Evolutionary conservation across 1,140 invertebrate genomes (phyloP).

Genomic region (Leptopilina boulardi): DNA sequence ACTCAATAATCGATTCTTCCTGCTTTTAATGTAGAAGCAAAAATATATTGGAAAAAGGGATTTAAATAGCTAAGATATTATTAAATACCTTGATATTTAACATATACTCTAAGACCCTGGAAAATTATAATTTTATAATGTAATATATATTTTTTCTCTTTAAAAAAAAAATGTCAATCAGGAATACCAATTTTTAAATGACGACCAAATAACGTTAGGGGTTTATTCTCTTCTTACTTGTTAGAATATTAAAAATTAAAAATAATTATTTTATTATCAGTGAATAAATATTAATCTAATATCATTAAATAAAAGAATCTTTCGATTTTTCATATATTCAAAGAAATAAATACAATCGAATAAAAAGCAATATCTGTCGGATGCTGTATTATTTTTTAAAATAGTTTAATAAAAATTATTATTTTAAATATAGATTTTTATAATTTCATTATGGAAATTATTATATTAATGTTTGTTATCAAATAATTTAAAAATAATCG

Average conservation of each 20-base stretch:
- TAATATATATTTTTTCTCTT: not conserved
- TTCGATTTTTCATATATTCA: no score
- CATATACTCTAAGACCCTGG: not conserved
- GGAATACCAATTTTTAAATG: constrained; percentile 19
- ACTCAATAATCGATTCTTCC: constrained; percentile 14
- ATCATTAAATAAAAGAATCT: no score
- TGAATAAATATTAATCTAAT: not conserved
- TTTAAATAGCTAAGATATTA: not conserved
- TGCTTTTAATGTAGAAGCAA: not conserved
- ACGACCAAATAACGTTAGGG: not conserved
- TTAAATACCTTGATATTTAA: not conserved
- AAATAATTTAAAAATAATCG: no score
- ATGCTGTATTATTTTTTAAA: no score
- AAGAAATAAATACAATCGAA: no score
- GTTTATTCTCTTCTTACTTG: not conserved
- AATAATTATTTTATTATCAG: not conserved
- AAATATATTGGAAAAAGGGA: not conserved
- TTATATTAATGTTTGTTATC: no score
- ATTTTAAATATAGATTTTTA: no score
- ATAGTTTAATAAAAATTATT: no score
- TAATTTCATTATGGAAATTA: no score
- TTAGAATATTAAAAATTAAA: not conserved
- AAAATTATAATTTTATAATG: not conserved
- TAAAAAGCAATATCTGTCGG: no score
- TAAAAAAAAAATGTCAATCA: not conserved